These are phyloP conservation scores for Mus musculus DNA, from an alignment of 2,113 vertebrate species.

Conservation along the genomic window GRCm39 chr15:39358001-39358500, in stretches of 20 bases:
- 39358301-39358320: neutral
- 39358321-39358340: neutral
- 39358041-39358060: neutral
- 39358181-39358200: neutral
- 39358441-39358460: neutral
- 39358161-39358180: neutral
- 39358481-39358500: neutral
- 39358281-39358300: neutral
- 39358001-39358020: conserved; percentile 8
- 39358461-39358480: neutral
- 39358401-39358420: neutral
- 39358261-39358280: neutral
- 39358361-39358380: neutral
- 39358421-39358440: neutral
- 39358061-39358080: neutral
- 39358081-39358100: neutral
- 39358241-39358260: neutral
- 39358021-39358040: neutral
- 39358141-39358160: neutral
- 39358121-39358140: neutral
- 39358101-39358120: neutral
- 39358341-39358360: neutral
- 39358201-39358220: neutral
- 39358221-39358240: neutral
- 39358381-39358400: no score